These are phyloP conservation scores for Ophthalmotilapia sp. DNA, from an alignment of 2,113 vertebrate species.

Conservation along the genomic window DNA sequence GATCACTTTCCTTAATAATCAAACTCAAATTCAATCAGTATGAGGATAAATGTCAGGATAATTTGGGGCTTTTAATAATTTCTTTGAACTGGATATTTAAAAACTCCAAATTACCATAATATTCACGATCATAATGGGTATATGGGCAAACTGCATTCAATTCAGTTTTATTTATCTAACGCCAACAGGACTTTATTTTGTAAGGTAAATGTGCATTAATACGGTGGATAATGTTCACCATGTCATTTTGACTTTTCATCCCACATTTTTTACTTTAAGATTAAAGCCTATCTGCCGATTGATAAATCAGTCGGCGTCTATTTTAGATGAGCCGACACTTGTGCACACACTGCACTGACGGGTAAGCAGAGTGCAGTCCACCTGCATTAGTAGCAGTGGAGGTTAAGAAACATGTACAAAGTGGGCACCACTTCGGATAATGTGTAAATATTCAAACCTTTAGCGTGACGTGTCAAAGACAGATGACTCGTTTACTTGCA, in stretches of 20 bases:
- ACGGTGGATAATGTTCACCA: background rate
- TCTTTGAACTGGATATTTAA: background rate
- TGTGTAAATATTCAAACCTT: background rate
- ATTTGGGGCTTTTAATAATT: background rate
- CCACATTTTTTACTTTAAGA: background rate
- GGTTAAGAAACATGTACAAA: background rate
- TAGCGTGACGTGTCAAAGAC: background rate
- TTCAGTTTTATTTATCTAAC: background rate
- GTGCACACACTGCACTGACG: background rate
- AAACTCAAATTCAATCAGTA: background rate
- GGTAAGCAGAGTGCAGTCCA: background rate
- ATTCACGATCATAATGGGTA: background rate
- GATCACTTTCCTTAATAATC: background rate
- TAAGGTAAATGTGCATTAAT: background rate
- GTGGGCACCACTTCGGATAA: rapidly evolving
- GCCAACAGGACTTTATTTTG: background rate
- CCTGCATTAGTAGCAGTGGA: background rate
- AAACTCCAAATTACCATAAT: background rate
- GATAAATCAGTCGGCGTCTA: background rate
- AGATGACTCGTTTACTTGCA: background rate
- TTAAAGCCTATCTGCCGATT: background rate
- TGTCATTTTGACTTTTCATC: background rate
- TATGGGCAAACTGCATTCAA: rapidly evolving
- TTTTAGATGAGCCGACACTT: background rate
- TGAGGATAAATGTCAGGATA: background rate